These are phyloP conservation scores for Malaclemys terrapin DNA, from an alignment of 2,113 vertebrate genomes.

Conservation along the genomic window DNA sequence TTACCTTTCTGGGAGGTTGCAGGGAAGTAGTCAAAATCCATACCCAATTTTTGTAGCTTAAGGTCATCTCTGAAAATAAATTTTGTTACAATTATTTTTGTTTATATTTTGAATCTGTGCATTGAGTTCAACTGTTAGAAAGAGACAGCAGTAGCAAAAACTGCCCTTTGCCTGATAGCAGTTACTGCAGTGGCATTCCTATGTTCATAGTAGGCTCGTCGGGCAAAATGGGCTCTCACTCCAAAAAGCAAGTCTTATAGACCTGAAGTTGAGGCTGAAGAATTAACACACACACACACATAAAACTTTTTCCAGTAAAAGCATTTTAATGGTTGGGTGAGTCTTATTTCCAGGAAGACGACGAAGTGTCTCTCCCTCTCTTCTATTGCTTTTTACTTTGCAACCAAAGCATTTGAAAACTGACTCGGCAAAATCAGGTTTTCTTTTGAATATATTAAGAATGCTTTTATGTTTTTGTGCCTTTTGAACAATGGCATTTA, in stretches of 20 bases:
- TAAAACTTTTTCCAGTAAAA: conserved; percentile 12
- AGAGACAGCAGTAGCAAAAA: not conserved
- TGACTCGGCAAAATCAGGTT: not conserved
- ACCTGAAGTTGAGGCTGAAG: not conserved
- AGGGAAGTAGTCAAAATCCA: not conserved
- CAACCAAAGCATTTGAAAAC: no score
- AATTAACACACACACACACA: not conserved
- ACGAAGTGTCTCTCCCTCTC: conserved; percentile 15
- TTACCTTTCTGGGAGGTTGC: not conserved
- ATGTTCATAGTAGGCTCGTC: conserved; percentile 53
- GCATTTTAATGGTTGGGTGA: conserved; percentile 29
- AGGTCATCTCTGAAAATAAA: not conserved
- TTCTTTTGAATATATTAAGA: not conserved
- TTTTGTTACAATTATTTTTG: not conserved
- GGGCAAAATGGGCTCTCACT: conserved; percentile 48
- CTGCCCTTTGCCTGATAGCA: conserved; percentile 55
- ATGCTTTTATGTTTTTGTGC: not conserved
- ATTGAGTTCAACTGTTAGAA: not conserved
- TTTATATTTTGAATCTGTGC: conserved; percentile 3
- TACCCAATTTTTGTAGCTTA: not conserved
- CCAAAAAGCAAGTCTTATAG: conserved; percentile 54
- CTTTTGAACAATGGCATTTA: not conserved
- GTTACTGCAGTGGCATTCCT: conserved; percentile 38
- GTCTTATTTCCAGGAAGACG: conserved; percentile 13
- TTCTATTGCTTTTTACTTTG: conserved; percentile 22